Percentiles rank a stretch among this genome's conserved stretches.
These are phyloP conservation scores for Heliconius eleuchia DNA, from an alignment of 1,140 invertebrate species.

Conservation along the genomic window DNA sequence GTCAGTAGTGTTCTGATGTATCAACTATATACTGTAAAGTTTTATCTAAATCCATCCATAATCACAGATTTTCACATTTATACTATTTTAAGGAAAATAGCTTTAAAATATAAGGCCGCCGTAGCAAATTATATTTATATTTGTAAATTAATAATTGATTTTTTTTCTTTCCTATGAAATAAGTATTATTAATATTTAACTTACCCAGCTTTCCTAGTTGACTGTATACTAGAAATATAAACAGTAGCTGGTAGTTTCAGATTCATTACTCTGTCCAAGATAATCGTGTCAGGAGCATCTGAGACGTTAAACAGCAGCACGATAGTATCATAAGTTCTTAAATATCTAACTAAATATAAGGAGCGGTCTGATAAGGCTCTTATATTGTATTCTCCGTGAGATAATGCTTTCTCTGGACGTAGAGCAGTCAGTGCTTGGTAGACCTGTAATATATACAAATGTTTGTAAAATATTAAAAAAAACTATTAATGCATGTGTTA, in stretches of 20 bases:
- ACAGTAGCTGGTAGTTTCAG: slow-evolving; percentile 59
- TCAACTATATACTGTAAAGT: too few species aligned
- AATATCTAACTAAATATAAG: slow-evolving; percentile 55
- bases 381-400: slow-evolving; percentile 68
- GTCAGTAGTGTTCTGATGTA: too few species aligned
- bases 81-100: too few species aligned
- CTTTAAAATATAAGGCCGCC: too few species aligned
- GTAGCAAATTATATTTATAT: too few species aligned
- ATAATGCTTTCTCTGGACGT: slow-evolving; percentile 57
- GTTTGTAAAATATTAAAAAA: background rate
- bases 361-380: slow-evolving; percentile 57
- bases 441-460: slow-evolving; percentile 46
- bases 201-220: slow-evolving; percentile 58
- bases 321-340: slow-evolving; percentile 59
- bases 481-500: too few species aligned
- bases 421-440: slow-evolving; percentile 64
- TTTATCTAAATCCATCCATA: too few species aligned
- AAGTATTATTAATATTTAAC: slow-evolving; percentile 10
- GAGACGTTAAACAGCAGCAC: slow-evolving; percentile 72
- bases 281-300: slow-evolving; percentile 49
- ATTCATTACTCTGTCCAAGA: slow-evolving; percentile 48
- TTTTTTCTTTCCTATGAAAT: too few species aligned
- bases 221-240: slow-evolving; percentile 64
- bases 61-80: too few species aligned
- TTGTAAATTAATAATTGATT: too few species aligned